Base-by-base conservation (phyloP, 2,888 invertebrate genomes). In the Neoitamus cyanurus region DNA sequence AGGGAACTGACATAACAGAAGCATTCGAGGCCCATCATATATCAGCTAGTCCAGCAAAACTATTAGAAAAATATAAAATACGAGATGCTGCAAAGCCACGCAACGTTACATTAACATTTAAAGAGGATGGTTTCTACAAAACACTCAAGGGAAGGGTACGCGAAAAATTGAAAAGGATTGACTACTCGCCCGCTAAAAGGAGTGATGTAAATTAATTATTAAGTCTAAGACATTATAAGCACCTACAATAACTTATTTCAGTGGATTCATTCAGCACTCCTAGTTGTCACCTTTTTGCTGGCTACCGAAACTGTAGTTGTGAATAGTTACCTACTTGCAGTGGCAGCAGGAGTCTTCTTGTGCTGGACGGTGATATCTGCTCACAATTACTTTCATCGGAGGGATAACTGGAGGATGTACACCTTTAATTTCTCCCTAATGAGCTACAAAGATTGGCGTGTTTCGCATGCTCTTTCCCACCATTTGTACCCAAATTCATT, bases 1-100 rank as follows among this genome's bases (percentile, higher is more conserved):
- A 94, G 93, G 96, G 96, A 0, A 95, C 94, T 1, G 96, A 97
- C 88, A 95, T 96, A 84, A 96, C 96, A 0, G 96, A 96, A 91
- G 94, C 94, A 5, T 96, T 96, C 88, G 95, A 96, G 92, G 90
- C 92, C 0, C 95, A 96, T 89, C 96, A 97, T 89, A 88, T 96
- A 69, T 92, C 93, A 5, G 90, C 91, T 1, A 90, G 91, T 0
- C 93, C 94, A 0, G 92, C 93, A 87, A 92, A 92, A 87, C 88
- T 95, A 83, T 90, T 96, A 4, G 91, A 92, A 11, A 95, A 95
- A 88, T 96, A 93, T 88, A 95, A 93, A 89, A 92, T 95, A 0
- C 92, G 93, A 30, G 93, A 94, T 75, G 95, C 95, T 0, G 91
- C 89, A 73, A 91, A 92, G 1, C 93, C 94, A 0, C 92, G 96